A percentile compares a stretch with the other conserved stretches of the same genome.
Evolutionary conservation across 2,113 vertebrate genomes (phyloP).

Genomic region (Ammospiza nelsoni): DNA sequence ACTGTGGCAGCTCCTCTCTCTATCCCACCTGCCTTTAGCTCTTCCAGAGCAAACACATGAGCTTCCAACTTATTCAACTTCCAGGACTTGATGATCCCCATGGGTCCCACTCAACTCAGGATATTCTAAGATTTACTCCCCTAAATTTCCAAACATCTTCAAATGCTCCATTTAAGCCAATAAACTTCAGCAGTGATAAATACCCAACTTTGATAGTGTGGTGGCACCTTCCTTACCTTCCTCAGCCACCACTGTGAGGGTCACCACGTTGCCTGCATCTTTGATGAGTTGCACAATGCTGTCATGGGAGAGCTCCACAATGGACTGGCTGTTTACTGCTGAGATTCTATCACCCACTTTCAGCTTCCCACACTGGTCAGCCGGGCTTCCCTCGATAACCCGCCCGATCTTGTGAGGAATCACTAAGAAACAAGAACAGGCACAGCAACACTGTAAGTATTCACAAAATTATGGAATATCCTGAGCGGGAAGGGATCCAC

Average conservation of each 20-base stretch:
- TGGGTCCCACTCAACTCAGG: not conserved
- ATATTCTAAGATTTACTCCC: not conserved
- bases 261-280: constrained; percentile 90
- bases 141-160: not conserved
- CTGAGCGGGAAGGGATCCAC: not conserved
- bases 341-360: constrained; percentile 96
- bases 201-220: rapidly evolving
- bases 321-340: constrained; percentile 91
- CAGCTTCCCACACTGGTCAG: constrained; percentile 89
- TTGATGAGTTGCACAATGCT: constrained; percentile 97
- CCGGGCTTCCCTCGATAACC: constrained; percentile 94
- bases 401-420: constrained; percentile 98
- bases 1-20: not conserved
- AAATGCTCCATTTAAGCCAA: not conserved
- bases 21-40: not conserved
- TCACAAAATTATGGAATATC: not conserved
- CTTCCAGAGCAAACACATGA: not conserved
- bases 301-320: constrained; percentile 92
- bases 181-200: not conserved
- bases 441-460: rapidly evolving
- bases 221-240: constrained; percentile 80
- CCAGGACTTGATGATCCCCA: not conserved
- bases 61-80: not conserved
- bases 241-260: constrained; percentile 91
- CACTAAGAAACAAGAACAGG: constrained; percentile 72